Base-by-base conservation (phyloP, 2,797 vertebrate genomes). In the Sternarchorhynchus goeldii region DNA sequence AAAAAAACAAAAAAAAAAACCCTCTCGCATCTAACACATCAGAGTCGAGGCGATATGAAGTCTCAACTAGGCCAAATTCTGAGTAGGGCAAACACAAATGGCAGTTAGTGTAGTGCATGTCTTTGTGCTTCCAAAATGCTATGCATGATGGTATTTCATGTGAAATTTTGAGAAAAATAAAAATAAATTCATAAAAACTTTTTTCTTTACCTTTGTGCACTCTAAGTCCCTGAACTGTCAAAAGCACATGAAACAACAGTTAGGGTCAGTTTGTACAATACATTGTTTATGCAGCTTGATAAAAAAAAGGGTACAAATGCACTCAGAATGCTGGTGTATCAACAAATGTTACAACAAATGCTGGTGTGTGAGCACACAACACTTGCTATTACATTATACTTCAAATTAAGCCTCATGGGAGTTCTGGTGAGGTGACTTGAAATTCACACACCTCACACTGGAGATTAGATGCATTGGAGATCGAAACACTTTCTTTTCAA, bases 31-130 rank as follows among this genome's bases (percentile, higher is more conserved):
- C 69, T 58, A 58, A 72, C 66, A 75, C 78, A 63, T 34, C 34
- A 60, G 68, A 77, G 41, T 55, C 18, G 67, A 75, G 55, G 60
- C 41, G 55, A 72, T 62, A 72, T 75, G 32, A 39, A 53, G 67
- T 60, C 66, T 14, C 29, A 60, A 50, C 39, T 50, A 25, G 63
- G 7, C 45, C 76, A 53, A 58, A 50, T 29, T 77, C 29, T 29
- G 29, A 60, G 39, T 50, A 45, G 57, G 7, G 16, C n/a, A 39
- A 34, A 41, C 57, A 50, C 21, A 77, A 55, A 31, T 17, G 58
- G 32, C 29, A 58, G 75, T 77, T 62, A 62, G 16, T 18, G 6
- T 18, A 21, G 32, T 20, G 18, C 17, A 4, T 56, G 16, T 20
- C 31, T 71, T 57, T 31, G 50, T 18, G 12, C 25, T n/a, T 16